phyloP scores from a whole-genome alignment of 2,113 vertebrate genomes.

The Forbesichthys papilliferus region DNA sequence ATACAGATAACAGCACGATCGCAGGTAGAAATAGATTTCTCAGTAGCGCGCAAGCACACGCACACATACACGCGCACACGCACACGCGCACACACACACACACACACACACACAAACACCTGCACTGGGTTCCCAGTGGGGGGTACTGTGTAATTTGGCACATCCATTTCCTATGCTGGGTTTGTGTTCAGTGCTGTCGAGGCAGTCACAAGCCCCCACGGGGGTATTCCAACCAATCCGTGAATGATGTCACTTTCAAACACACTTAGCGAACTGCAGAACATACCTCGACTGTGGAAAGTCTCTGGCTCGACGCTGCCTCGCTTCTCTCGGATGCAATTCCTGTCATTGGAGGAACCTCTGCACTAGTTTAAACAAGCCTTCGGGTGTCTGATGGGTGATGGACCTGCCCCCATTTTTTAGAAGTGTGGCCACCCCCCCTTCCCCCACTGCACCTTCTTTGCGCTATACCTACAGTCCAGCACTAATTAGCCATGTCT shows the following conservation, averaged over 20 bases:
- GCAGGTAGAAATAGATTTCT: conserved; percentile 45
- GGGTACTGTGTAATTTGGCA: conserved; percentile 69
- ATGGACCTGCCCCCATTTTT: conserved; percentile 43
- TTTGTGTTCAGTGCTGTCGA: conserved; percentile 60
- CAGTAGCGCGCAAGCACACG: not conserved
- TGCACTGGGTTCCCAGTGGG: conserved; percentile 61
- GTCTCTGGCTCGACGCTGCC: conserved; percentile 28
- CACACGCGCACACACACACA: conserved; percentile 7
- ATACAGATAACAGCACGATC: conserved; percentile 42
- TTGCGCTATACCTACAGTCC: conserved; percentile 32
- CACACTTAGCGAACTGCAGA: conserved; percentile 54
- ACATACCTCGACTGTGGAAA: conserved; percentile 39
- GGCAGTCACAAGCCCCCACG: conserved; percentile 56
- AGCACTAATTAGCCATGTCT: conserved; percentile 45
- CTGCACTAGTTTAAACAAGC: conserved; percentile 40
- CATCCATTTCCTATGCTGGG: conserved; percentile 64
- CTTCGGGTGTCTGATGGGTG: conserved; percentile 34
- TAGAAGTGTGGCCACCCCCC: conserved; percentile 13
- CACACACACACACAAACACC: conserved; percentile 44
- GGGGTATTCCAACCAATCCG: conserved; percentile 46
- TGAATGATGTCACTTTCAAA: conserved; percentile 60
- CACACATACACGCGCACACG: not conserved
- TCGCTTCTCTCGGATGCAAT: conserved; percentile 14
- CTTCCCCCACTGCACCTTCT: conserved; percentile 20
- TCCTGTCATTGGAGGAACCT: conserved; percentile 15